phyloP scores from a whole-genome alignment of 1,140 invertebrate species.

The Zaprionus davidi region DNA sequence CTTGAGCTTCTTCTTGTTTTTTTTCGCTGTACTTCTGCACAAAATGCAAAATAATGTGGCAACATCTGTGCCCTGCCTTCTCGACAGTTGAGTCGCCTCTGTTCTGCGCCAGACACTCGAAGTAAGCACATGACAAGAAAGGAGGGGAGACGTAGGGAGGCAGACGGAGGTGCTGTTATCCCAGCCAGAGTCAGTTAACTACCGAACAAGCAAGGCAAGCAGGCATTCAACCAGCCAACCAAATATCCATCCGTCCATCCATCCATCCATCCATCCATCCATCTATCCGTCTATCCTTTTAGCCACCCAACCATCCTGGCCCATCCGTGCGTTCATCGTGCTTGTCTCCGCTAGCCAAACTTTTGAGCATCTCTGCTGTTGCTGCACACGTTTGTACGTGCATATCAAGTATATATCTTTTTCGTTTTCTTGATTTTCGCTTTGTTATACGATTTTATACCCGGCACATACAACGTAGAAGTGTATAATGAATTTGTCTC shows the following conservation, averaged over 20 bases:
- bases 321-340: not conserved
- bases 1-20: not conserved
- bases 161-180: slow-evolving; percentile 1
- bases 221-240: slow-evolving; percentile 20
- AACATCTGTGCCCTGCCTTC: slow-evolving; percentile 49
- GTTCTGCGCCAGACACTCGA: slow-evolving; percentile 73
- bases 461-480: too few species aligned
- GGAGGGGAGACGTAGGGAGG: slow-evolving; percentile 24
- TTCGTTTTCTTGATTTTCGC: slow-evolving; percentile 63
- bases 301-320: slow-evolving; percentile 45
- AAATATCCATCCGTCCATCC: slow-evolving; percentile 54
- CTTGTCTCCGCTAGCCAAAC: slow-evolving; percentile 16
- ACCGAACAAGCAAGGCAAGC: slow-evolving; percentile 34
- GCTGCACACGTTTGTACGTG: slow-evolving; percentile 38
- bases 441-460: slow-evolving; percentile 30
- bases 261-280: slow-evolving; percentile 65
- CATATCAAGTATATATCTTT: slow-evolving; percentile 55
- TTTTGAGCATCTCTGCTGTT: slow-evolving; percentile 22
- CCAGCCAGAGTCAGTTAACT: slow-evolving; percentile 42
- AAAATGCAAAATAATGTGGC: slow-evolving; percentile 76
- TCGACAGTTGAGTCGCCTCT: slow-evolving; percentile 49
- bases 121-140: slow-evolving; percentile 55
- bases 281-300: slow-evolving; percentile 60
- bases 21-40: slow-evolving; percentile 41
- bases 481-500: too few species aligned